phyloP scores from a whole-genome alignment of 1,140 invertebrate genomes.

The Drosophila nebulosa region DNA sequence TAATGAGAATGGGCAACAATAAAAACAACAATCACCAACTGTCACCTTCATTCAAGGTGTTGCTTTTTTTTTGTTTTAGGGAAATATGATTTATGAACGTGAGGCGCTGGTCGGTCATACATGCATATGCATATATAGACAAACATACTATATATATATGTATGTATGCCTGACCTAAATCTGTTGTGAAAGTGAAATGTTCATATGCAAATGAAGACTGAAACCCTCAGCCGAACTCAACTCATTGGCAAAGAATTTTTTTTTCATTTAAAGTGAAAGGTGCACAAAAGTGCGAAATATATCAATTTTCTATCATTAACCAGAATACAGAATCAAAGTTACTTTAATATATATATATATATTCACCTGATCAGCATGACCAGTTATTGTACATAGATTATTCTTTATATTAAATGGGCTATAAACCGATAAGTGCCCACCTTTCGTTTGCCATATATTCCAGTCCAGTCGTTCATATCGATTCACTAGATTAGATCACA shows the following conservation, averaged over 20 bases:
- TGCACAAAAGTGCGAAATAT: neutral
- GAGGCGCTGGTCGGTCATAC: no score
- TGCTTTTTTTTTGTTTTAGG: neutral
- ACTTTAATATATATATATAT: neutral
- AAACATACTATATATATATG: neutral
- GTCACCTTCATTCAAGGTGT: conserved; percentile 52
- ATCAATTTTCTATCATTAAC: neutral
- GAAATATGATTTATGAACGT: conserved; percentile 44
- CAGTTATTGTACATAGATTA: no score
- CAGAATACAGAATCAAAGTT: neutral
- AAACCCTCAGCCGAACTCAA: conserved; percentile 11
- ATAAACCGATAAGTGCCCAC: no score
- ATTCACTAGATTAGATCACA: neutral
- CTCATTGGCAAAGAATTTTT: conserved; percentile 18
- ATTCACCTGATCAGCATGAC: no score
- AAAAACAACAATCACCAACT: conserved; percentile 27
- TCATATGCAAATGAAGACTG: conserved; percentile 4
- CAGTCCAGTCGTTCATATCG: neutral
- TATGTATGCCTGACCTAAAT: conserved; percentile 44
- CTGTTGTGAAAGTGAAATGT: conserved; percentile 54
- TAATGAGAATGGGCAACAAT: neutral
- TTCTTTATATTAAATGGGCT: no score
- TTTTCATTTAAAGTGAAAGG: conserved; percentile 5
- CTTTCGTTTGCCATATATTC: no score
- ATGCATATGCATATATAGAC: neutral